A percentile compares a stretch with the other conserved stretches of the same genome.
These are phyloP conservation scores for Sterrhoptilus dennistouni DNA, from an alignment of 2,113 vertebrate species.

Conservation along the genomic window DNA sequence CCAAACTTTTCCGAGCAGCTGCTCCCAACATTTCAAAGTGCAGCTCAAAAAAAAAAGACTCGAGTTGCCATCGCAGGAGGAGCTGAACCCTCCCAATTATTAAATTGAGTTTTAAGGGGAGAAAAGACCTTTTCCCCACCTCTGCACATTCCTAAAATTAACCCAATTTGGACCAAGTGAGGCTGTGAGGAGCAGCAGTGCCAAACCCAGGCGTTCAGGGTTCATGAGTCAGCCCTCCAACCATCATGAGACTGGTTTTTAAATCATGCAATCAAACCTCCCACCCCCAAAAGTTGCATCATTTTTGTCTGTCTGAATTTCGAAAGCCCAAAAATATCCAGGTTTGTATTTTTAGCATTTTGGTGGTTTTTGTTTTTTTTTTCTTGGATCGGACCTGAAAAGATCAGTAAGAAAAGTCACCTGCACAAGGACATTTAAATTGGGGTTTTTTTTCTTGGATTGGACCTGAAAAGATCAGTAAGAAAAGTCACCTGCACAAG, in stretches of 20 bases:
- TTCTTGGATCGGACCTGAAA: not conserved
- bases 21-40: conserved; percentile 3
- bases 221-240: not conserved
- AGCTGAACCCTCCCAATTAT: not conserved
- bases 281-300: not conserved
- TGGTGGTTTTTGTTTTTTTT: not conserved
- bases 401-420: not conserved
- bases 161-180: not conserved
- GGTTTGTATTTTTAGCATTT: not conserved
- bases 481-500: not conserved
- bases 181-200: not conserved
- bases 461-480: not conserved
- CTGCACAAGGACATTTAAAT: not conserved
- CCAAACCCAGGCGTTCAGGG: not conserved
- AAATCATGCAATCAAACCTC: not conserved
- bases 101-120: not conserved
- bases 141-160: not conserved
- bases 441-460: not conserved
- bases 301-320: not conserved
- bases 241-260: not conserved
- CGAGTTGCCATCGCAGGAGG: not conserved
- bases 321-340: not conserved
- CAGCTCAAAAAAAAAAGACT: not conserved
- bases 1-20: conserved; percentile 19
- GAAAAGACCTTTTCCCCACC: not conserved